A percentile compares a stretch with the other conserved stretches of the same genome.
Conservation (phyloP, 2,113 vertebrate genomes). For the Ptychochromis oligacanthus region DNA sequence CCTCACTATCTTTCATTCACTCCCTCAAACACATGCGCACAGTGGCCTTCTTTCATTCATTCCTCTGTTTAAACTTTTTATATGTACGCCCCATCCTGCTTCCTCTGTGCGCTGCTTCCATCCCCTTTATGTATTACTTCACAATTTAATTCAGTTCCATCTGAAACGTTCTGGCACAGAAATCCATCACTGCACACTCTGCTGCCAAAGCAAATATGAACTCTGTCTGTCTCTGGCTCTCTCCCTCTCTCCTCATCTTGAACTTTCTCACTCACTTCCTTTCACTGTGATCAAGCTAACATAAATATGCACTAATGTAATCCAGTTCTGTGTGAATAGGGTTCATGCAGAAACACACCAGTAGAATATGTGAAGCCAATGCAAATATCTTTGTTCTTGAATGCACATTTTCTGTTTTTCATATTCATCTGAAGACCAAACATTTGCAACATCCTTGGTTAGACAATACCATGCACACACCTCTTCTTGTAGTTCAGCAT, state of each 20-base stretch:
- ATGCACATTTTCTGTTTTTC: neutral
- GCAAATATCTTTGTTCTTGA: conserved; percentile 14
- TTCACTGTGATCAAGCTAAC: conserved; percentile 8
- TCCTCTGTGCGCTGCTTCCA: conserved; percentile 29
- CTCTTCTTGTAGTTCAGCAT: conserved; percentile 82
- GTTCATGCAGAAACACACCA: neutral
- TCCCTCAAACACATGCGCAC: conserved; percentile 3
- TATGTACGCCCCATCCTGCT: conserved; percentile 18
- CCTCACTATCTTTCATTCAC: conserved; percentile 4
- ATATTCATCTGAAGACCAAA: neutral
- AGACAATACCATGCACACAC: conserved; percentile 49
- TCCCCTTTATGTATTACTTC: conserved; percentile 45
- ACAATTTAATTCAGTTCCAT: conserved; percentile 48
- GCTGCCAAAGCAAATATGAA: conserved; percentile 61
- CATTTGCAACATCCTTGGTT: neutral
- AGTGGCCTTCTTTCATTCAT: conserved; percentile 6
- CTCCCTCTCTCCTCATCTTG: conserved; percentile 8
- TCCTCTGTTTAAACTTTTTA: conserved; percentile 22
- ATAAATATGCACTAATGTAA: conserved; percentile 40
- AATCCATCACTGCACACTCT: conserved; percentile 43
- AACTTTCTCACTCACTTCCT: conserved; percentile 27
- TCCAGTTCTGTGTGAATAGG: conserved; percentile 26
- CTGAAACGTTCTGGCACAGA: conserved; percentile 37
- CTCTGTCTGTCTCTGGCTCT: conserved; percentile 24
- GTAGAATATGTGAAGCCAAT: neutral